These are phyloP conservation scores for Poeciliopsis infans DNA, from an alignment of 2,797 vertebrate genomes.

Conservation along the genomic window DNA sequence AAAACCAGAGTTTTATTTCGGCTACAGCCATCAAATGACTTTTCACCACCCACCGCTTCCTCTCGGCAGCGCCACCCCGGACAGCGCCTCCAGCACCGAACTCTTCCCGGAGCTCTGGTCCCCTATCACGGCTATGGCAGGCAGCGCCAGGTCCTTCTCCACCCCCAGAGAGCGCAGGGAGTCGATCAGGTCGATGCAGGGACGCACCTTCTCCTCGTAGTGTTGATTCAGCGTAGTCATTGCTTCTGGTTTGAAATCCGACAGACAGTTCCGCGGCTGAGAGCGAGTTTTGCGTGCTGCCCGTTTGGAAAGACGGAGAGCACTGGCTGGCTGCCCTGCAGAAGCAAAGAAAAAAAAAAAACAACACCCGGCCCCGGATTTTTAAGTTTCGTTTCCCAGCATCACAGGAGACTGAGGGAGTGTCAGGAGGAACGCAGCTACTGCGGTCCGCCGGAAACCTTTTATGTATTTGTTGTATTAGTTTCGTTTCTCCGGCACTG, in stretches of 20 bases:
- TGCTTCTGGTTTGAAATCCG: background rate
- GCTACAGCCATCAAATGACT: too few relatives aligned
- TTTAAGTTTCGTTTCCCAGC: background rate
- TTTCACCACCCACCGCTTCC: background rate
- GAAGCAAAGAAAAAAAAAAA: background rate
- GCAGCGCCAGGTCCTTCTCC: slow-evolving; percentile 87
- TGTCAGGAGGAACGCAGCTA: background rate
- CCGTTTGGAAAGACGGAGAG: background rate
- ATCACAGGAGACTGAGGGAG: background rate
- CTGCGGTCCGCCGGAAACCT: background rate
- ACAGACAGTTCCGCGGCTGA: background rate
- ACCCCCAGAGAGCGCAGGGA: slow-evolving; percentile 86
- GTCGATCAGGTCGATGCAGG: slow-evolving; percentile 89
- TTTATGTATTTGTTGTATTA: background rate
- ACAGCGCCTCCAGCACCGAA: slow-evolving; percentile 91
- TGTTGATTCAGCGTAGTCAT: slow-evolving; percentile 70
- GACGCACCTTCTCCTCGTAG: slow-evolving; percentile 86
- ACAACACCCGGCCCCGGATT: too few relatives aligned
- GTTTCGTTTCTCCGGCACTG: background rate
- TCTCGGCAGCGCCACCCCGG: slow-evolving; percentile 86
- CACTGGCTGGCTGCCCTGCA: background rate
- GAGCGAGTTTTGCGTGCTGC: background rate
- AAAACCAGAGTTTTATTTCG: too few relatives aligned
- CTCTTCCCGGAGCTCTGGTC: slow-evolving; percentile 96
- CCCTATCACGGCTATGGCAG: slow-evolving; percentile 89